These are phyloP conservation scores for Suncus etruscus DNA, from an alignment of 2,113 vertebrate species.

Conservation along the genomic window DNA sequence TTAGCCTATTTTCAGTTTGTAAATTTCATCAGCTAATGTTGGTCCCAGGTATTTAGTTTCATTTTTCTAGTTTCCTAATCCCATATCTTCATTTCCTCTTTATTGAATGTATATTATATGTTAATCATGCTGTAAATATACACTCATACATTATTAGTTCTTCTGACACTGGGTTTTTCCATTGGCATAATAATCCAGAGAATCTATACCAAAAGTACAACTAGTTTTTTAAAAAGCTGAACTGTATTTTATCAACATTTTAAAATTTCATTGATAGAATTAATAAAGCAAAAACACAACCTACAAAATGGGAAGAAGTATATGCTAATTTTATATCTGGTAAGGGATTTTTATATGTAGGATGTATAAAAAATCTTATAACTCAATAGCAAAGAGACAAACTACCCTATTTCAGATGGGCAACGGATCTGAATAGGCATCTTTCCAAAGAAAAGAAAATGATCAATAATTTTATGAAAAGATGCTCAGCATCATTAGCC, in stretches of 20 bases:
- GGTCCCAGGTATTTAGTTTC: background rate
- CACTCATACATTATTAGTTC: background rate
- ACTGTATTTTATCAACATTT: background rate
- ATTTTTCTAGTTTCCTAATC: slow-evolving; percentile 17
- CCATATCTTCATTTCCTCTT: background rate
- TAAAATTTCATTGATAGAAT: background rate
- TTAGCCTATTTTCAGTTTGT: background rate
- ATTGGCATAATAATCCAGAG: too few species aligned
- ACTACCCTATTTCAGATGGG: background rate
- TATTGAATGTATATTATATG: background rate
- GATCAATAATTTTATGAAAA: background rate
- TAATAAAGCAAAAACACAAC: background rate
- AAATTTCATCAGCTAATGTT: background rate
- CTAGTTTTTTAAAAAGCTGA: background rate
- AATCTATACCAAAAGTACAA: background rate
- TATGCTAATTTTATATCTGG: background rate
- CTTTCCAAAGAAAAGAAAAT: background rate
- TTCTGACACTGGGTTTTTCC: too few species aligned
- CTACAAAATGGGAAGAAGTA: background rate
- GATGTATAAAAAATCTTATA: background rate
- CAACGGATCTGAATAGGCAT: background rate
- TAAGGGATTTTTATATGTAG: background rate
- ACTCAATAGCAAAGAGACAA: background rate
- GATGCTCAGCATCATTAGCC: background rate
- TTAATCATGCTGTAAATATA: background rate